Percentiles rank a stretch among this genome's conserved stretches.
Evolutionary conservation across 2,113 vertebrate species (phyloP).

Genomic region (Lonchura striata): DNA sequence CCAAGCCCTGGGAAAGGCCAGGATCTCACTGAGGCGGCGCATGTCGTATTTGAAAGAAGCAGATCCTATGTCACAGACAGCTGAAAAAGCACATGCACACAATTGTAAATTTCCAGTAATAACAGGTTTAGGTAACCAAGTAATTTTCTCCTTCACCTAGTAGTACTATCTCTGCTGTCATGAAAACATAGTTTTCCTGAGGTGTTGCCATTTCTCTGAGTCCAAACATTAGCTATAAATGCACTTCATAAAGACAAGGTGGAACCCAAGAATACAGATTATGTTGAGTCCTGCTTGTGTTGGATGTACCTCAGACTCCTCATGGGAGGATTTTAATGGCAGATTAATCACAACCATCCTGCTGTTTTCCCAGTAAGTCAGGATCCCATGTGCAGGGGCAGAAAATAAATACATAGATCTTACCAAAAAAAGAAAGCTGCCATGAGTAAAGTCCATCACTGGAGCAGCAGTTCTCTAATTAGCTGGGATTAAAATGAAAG

Average conservation of each 20-base stretch:
- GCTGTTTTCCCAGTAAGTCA: not conserved
- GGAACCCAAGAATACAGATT: not conserved
- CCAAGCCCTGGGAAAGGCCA: constrained; percentile 97
- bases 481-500: not conserved
- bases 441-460: not conserved
- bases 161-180: not conserved
- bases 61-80: constrained; percentile 97
- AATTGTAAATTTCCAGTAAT: not conserved
- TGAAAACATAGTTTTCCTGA: not conserved
- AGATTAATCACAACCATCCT: not conserved
- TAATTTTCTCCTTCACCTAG: not conserved
- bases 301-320: not conserved
- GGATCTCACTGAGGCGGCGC: constrained; percentile 95
- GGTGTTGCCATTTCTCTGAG: not conserved
- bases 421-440: not conserved
- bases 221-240: not conserved
- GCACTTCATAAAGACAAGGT: not conserved
- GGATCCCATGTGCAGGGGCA: not conserved
- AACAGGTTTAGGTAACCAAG: not conserved
- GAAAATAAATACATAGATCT: not conserved
- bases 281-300: not conserved
- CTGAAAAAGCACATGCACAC: constrained; percentile 59
- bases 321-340: not conserved
- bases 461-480: not conserved
- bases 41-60: constrained; percentile 99